phyloP scores from a whole-genome alignment of 2,888 invertebrate species.

The Diloba caeruleocephala region DNA sequence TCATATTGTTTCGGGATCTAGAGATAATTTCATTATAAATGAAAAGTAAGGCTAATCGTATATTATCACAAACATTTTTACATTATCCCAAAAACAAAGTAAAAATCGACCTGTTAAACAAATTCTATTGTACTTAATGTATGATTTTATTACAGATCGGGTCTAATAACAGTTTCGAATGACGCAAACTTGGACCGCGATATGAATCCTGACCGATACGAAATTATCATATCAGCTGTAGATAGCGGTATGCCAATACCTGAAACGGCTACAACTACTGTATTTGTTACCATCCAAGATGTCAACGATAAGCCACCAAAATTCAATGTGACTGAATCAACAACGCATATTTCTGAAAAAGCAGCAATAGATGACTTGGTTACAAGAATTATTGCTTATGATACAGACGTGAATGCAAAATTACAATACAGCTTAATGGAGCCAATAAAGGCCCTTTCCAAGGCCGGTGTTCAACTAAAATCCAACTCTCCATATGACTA shows the following conservation, averaged over 20 bases:
- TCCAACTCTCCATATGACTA: constrained; percentile 90
- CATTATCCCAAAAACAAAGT: too few relatives aligned
- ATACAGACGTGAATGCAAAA: constrained; percentile 92
- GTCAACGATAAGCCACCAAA: constrained; percentile 95
- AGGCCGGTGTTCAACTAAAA: constrained; percentile 92
- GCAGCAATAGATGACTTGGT: constrained; percentile 90
- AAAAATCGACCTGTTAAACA: too few relatives aligned
- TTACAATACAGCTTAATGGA: constrained; percentile 92
- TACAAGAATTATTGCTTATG: constrained; percentile 91
- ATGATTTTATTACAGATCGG: constrained; percentile 86
- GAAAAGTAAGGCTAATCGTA: constrained; percentile 87
- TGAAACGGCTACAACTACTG: constrained; percentile 94
- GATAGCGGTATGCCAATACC: constrained; percentile 93
- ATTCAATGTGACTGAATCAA: constrained; percentile 91
- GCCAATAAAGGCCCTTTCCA: constrained; percentile 92
- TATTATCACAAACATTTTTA: too few relatives aligned
- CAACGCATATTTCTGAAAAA: constrained; percentile 92
- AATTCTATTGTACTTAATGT: too few relatives aligned
- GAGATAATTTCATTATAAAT: constrained; percentile 94
- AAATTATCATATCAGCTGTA: constrained; percentile 92
- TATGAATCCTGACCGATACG: constrained; percentile 91
- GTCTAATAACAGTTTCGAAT: constrained; percentile 91
- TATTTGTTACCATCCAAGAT: constrained; percentile 92
- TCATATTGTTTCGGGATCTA: constrained; percentile 92
- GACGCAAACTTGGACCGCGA: constrained; percentile 93